phyloP scores from a whole-genome alignment of 2,797 vertebrate species.

The Eulemur coronatus region DNA sequence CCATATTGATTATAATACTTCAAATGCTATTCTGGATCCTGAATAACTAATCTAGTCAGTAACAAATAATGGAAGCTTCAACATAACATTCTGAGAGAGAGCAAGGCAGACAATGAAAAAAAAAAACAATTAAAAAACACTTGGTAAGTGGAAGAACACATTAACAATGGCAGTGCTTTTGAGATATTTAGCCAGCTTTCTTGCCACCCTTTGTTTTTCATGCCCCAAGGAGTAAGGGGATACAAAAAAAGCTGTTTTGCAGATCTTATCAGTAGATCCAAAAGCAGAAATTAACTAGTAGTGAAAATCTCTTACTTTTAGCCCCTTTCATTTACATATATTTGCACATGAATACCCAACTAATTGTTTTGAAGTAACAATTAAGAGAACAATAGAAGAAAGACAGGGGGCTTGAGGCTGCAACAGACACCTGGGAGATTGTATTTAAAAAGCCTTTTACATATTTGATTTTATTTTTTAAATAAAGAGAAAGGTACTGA shows the following conservation, averaged over 20 bases:
- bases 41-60: constrained; percentile 59
- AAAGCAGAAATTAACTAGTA: constrained; percentile 87
- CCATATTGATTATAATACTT: constrained; percentile 55
- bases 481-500: constrained; percentile 84
- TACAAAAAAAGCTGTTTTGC: constrained; percentile 80
- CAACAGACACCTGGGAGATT: constrained; percentile 88
- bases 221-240: constrained; percentile 73
- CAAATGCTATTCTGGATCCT: constrained; percentile 47
- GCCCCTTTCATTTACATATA: constrained; percentile 84
- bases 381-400: constrained; percentile 89
- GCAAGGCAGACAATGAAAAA: constrained; percentile 46
- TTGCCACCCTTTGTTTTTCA: constrained; percentile 81
- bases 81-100: constrained; percentile 20
- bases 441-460: constrained; percentile 87
- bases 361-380: constrained; percentile 91
- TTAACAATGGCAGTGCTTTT: constrained; percentile 80
- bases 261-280: constrained; percentile 84
- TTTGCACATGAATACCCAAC: constrained; percentile 89
- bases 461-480: constrained; percentile 85
- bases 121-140: constrained; percentile 63
- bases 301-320: constrained; percentile 82
- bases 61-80: constrained; percentile 62
- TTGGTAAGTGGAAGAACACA: constrained; percentile 74
- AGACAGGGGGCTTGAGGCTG: constrained; percentile 85
- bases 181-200: constrained; percentile 70